Evolutionary conservation across 2,113 vertebrate species (phyloP), one percentile per base, ranked within the genome.

Genomic region (Leucosticte australis): DNA sequence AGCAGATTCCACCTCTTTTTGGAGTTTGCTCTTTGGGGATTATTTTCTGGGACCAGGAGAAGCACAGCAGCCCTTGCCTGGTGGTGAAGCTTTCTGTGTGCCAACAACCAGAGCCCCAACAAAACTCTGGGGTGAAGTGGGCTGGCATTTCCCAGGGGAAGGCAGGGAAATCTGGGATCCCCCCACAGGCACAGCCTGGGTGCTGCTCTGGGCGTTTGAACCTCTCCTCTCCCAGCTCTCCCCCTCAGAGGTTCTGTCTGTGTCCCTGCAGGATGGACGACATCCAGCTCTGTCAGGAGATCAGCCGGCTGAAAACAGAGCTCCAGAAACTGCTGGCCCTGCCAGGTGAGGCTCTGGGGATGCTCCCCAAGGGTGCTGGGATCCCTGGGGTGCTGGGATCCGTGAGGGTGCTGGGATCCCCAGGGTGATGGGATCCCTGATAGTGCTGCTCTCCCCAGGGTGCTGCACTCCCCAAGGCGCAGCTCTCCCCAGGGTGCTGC

Each of bases 261-360:
- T 95, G 57, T 84, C 59, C 53, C 64, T 39, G 60, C 95, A 99
- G 99, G 99, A 99, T 99, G 98, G 99, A 99, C 26, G 99, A 99
- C 95, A 99, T 99, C 86, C 98, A 99, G 95, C 98, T 99, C 17
- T 99, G 99, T 73, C 98, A 98, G 90, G 99, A 99, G 89, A 99
- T 99, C 92, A 98, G 98, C 20, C 83, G 97, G n/a, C 98, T 99
- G 93, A 99, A 99, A 94, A 97, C 97, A n/a, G 98, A 99, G 86
- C 98, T 99, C 68, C 98, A 99, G 80, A 98, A 97, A 42, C 96
- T 98, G 31, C 97, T 99, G 10, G 97, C 97, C 10, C 77, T 98
- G 83, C 98, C 98, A 96, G 98, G 99, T 99, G 74, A 94, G 92
- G 57, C 46, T 64, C 8, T 23, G 84, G n/a, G 33, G 2, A 2